Conservation (phyloP, 2,113 vertebrate species). For the Caretta caretta region DNA sequence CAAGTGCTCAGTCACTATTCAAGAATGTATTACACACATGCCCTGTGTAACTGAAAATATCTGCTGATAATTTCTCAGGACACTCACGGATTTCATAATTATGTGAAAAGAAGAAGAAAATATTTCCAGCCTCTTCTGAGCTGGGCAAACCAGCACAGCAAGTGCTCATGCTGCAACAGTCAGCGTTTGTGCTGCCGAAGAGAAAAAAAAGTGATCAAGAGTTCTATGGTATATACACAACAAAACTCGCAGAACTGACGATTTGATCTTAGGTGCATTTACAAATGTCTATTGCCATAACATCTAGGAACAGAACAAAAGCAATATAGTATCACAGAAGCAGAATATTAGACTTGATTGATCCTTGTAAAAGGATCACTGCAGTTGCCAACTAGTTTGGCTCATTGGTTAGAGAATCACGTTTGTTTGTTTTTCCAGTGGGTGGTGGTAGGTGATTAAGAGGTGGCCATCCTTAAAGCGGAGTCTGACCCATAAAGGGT, state of each 20-base stretch:
- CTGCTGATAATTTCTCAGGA: not conserved
- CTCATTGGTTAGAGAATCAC: no score
- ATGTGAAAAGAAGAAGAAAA: not conserved
- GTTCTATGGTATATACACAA: not conserved
- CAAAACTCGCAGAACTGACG: not conserved
- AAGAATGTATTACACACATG: not conserved
- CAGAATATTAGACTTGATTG: not conserved
- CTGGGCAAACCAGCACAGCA: not conserved
- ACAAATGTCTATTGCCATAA: not conserved
- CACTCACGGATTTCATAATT: not conserved
- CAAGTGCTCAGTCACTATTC: not conserved
- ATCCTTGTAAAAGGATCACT: not conserved
- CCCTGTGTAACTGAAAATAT: not conserved
- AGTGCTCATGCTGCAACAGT: not conserved
- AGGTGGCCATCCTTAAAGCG: not conserved
- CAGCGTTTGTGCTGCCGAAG: not conserved
- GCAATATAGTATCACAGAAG: accelerated
- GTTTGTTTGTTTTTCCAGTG: no score
- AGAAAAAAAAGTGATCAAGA: not conserved
- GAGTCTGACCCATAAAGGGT: no score
- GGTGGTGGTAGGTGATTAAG: not conserved
- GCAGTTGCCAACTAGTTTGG: no score
- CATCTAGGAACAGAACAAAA: not conserved
- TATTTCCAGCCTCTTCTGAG: not conserved
- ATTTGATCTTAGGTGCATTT: not conserved